phyloP scores from a whole-genome alignment of 2,888 invertebrate species.

The Mechanitis messenoides region DNA sequence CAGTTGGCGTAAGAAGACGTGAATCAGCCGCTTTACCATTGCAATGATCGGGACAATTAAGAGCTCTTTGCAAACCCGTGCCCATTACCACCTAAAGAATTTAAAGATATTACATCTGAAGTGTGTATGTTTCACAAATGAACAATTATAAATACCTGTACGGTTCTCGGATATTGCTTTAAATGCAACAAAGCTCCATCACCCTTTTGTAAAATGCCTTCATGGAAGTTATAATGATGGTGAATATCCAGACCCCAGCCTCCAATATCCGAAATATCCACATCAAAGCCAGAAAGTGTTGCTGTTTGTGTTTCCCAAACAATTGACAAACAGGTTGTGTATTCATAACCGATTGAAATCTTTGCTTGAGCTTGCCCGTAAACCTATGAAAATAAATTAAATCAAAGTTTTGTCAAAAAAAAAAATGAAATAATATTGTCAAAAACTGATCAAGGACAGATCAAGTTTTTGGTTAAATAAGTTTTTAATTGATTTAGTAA shows the following conservation, averaged over 20 bases:
- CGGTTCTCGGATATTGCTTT: conserved; percentile 92
- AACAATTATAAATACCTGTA: conserved; percentile 71
- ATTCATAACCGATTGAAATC: conserved; percentile 95
- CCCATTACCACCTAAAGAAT: conserved; percentile 90
- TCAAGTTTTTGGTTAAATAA: too few relatives aligned
- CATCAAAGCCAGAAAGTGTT: conserved; percentile 95
- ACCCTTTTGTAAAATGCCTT: conserved; percentile 98
- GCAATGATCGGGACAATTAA: conserved; percentile 91
- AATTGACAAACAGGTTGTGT: conserved; percentile 88
- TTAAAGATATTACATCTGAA: background rate
- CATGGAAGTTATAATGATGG: conserved; percentile 98
- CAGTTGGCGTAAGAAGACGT: conserved; percentile 92
- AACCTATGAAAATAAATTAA: conserved; percentile 55
- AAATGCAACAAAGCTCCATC: conserved; percentile 96
- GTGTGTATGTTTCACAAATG: conserved; percentile 3
- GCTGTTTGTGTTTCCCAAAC: conserved; percentile 98
- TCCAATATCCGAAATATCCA: conserved; percentile 97
- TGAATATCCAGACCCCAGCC: conserved; percentile 99
- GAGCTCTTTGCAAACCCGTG: conserved; percentile 88
- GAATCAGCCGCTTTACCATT: conserved; percentile 91
- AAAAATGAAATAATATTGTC: too few relatives aligned
- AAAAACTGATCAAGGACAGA: too few relatives aligned
- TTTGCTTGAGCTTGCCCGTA: conserved; percentile 92
- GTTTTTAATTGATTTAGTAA: too few relatives aligned
- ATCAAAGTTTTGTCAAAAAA: conserved; percentile 22